phyloP scores from a whole-genome alignment of 1,140 invertebrate genomes.

The Lepidurus couesii region DNA sequence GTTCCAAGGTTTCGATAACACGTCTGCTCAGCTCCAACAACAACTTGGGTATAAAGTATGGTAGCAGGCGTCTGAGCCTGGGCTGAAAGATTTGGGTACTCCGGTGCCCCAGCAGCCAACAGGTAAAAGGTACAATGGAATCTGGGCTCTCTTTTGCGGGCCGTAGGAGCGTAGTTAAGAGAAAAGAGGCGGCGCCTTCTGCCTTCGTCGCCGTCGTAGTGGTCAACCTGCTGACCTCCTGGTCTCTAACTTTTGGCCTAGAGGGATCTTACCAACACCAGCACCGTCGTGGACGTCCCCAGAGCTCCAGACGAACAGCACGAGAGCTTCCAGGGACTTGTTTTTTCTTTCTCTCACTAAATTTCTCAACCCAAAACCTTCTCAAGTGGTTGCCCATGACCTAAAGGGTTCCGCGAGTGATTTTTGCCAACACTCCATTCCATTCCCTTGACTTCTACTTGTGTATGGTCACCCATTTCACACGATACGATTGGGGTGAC shows the following conservation, averaged over 20 bases:
- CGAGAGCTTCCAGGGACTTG: neutral
- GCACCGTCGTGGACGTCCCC: neutral
- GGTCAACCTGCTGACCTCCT: constrained; percentile 20
- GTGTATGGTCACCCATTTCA: too few relatives aligned
- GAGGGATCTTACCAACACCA: neutral
- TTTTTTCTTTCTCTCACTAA: neutral
- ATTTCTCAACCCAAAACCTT: too few relatives aligned
- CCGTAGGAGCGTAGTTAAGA: neutral
- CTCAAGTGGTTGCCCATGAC: too few relatives aligned
- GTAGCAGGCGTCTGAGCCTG: neutral
- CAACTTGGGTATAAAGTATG: neutral
- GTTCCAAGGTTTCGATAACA: neutral
- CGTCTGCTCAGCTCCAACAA: neutral
- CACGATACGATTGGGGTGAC: too few relatives aligned
- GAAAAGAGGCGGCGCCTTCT: neutral
- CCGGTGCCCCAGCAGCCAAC: neutral
- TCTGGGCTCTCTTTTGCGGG: neutral
- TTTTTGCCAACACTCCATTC: too few relatives aligned
- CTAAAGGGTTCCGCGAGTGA: too few relatives aligned
- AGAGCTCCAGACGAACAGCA: neutral
- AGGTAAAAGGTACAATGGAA: constrained; percentile 4
- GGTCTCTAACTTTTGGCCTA: neutral
- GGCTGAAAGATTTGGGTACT: neutral
- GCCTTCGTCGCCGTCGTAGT: neutral
- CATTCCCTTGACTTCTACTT: too few relatives aligned